Conservation (phyloP, 1,140 invertebrate species). For the Bombus impatiens region DNA sequence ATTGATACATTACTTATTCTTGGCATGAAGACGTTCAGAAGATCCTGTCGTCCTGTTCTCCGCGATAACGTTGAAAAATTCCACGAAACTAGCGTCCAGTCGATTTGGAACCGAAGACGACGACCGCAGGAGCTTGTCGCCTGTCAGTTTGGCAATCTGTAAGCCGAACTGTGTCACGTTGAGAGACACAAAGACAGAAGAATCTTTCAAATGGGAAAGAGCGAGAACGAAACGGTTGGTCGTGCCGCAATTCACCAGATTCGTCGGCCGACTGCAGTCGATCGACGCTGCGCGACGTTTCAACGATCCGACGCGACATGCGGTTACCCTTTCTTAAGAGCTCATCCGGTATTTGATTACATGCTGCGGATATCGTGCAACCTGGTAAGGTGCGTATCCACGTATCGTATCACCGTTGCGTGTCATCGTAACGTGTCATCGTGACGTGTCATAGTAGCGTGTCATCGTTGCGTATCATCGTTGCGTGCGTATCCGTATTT, state of each 20-base stretch:
- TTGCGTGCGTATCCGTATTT: no score
- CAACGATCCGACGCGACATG: constrained; percentile 53
- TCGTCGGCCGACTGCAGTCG: constrained; percentile 32
- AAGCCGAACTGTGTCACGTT: constrained; percentile 30
- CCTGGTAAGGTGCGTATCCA: background rate
- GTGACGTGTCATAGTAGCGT: no score
- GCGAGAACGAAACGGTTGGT: constrained; percentile 13
- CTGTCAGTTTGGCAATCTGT: constrained; percentile 42
- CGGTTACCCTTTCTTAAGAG: constrained; percentile 53
- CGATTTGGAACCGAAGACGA: constrained; percentile 43
- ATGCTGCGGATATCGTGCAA: constrained; percentile 36
- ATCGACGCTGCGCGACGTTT: constrained; percentile 30
- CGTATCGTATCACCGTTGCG: no score
- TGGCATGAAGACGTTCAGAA: background rate
- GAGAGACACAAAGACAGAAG: constrained; percentile 2
- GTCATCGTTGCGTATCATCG: no score
- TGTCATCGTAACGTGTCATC: no score
- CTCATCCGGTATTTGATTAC: constrained; percentile 43
- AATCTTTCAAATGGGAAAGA: background rate
- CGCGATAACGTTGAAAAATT: constrained; percentile 5
- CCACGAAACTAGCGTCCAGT: constrained; percentile 21
- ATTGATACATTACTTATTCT: background rate
- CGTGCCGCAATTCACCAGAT: constrained; percentile 14
- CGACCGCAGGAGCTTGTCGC: constrained; percentile 39
- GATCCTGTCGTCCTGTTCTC: background rate